Conservation (phyloP, 2,888 invertebrate species). For the Chrysolina oricalcia region DNA sequence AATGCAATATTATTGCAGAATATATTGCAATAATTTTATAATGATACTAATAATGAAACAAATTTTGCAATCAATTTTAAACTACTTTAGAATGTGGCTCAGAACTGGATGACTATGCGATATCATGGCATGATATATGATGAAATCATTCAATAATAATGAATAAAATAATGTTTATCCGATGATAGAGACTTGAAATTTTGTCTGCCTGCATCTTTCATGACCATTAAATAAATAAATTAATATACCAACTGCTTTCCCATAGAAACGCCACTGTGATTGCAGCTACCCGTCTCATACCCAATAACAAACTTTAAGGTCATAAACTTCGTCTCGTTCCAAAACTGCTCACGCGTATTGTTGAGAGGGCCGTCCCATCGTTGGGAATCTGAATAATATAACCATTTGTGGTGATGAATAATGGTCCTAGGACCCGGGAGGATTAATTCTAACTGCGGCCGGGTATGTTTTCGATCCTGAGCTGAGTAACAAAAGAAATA, state of each 20-base stretch:
- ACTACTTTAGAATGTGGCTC: too few relatives aligned
- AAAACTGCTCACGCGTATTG: background rate
- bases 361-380: background rate
- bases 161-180: too few relatives aligned
- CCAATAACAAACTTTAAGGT: background rate
- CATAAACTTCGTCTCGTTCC: background rate
- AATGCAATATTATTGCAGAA: too few relatives aligned
- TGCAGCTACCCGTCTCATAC: background rate
- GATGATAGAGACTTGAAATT: too few relatives aligned
- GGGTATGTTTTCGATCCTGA: background rate
- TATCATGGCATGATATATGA: too few relatives aligned
- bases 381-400: constrained; percentile 53
- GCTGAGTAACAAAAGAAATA: background rate
- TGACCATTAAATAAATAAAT: too few relatives aligned
- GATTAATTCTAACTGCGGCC: constrained; percentile 34
- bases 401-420: constrained; percentile 55
- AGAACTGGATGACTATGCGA: too few relatives aligned
- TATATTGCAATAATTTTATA: too few relatives aligned
- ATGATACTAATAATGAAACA: too few relatives aligned
- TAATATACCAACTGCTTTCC: background rate
- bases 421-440: constrained; percentile 41
- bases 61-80: too few relatives aligned
- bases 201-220: too few relatives aligned
- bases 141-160: too few relatives aligned
- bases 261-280: background rate